phyloP scores from a whole-genome alignment of 2,113 vertebrate genomes.

The Stigmatopora argus region DNA sequence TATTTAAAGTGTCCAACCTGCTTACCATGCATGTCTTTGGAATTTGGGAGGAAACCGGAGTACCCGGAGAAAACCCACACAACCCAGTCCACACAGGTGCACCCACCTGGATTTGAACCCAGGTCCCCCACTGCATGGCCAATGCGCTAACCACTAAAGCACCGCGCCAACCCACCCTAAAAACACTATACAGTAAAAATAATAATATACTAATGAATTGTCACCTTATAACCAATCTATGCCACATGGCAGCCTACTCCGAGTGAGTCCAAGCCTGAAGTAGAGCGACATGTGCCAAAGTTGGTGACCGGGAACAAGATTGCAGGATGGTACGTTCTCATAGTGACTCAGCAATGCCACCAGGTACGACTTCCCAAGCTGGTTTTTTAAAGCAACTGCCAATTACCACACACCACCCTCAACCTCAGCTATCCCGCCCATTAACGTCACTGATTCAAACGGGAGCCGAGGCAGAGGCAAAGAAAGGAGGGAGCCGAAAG shows the following conservation, averaged over 20 bases:
- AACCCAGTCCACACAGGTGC: too few relatives aligned
- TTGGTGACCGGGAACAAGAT: not conserved
- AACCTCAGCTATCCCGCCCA: slow-evolving; percentile 58
- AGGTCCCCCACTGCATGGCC: too few relatives aligned
- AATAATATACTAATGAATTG: too few relatives aligned
- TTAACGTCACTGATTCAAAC: slow-evolving; percentile 66
- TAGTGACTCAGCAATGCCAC: slow-evolving; percentile 20
- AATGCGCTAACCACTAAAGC: too few relatives aligned
- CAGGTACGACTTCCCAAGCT: not conserved
- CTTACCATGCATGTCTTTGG: too few relatives aligned
- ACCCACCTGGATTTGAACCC: too few relatives aligned
- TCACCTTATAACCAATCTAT: not conserved
- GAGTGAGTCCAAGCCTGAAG: not conserved
- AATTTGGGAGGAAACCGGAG: too few relatives aligned
- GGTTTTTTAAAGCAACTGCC: not conserved
- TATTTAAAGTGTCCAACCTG: too few relatives aligned
- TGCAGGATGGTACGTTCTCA: not conserved
- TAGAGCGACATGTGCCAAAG: not conserved
- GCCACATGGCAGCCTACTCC: not conserved
- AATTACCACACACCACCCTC: slow-evolving; percentile 20
- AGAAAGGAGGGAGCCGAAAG: slow-evolving; percentile 25
- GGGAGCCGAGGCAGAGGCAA: slow-evolving; percentile 42
- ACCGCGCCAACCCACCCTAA: too few relatives aligned
- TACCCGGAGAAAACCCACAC: too few relatives aligned
- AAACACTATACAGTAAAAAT: too few relatives aligned